These are phyloP conservation scores for Odontocerum albicorne DNA, from an alignment of 2,888 invertebrate species.

Conservation along the genomic window DNA sequence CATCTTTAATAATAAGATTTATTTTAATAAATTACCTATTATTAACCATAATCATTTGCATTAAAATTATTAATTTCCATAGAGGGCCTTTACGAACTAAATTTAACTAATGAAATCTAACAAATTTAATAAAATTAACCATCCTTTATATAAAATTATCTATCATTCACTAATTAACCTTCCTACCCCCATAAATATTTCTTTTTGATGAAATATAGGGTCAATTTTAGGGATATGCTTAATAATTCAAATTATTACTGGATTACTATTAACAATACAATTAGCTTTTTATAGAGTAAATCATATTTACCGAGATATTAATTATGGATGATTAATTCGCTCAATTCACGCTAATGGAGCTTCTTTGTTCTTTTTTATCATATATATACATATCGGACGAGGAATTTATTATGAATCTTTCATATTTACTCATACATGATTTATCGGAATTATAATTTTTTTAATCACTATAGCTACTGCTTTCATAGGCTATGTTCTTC, in stretches of 20 bases:
- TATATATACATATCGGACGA: conserved; percentile 70
- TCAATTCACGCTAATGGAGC: conserved; percentile 71
- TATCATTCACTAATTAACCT: conserved; percentile 61
- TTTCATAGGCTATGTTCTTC: conserved; percentile 77
- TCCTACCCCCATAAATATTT: conserved; percentile 64
- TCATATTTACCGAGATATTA: conserved; percentile 71
- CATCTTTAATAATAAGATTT: conserved; percentile 53
- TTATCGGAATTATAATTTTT: conserved; percentile 65
- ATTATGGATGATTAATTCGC: conserved; percentile 68
- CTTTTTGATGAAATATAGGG: conserved; percentile 69
- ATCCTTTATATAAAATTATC: conserved; percentile 59
- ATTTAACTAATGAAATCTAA: conserved; percentile 51
- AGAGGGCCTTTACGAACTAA: conserved; percentile 55
- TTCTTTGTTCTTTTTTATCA: conserved; percentile 70
- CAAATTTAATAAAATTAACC: conserved; percentile 48
- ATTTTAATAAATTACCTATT: conserved; percentile 62
- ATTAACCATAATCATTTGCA: conserved; percentile 58
- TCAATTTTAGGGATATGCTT: conserved; percentile 65
- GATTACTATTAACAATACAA: conserved; percentile 70
- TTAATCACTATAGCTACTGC: conserved; percentile 70
- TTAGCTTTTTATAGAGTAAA: conserved; percentile 67
- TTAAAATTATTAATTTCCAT: conserved; percentile 61
- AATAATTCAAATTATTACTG: conserved; percentile 67
- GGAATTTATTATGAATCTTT: conserved; percentile 58
- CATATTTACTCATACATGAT: conserved; percentile 62